Evolutionary conservation across 2,888 invertebrate species (phyloP), one percentile per base, ranked within the genome.

Genomic region (Apotomis capreana): DNA sequence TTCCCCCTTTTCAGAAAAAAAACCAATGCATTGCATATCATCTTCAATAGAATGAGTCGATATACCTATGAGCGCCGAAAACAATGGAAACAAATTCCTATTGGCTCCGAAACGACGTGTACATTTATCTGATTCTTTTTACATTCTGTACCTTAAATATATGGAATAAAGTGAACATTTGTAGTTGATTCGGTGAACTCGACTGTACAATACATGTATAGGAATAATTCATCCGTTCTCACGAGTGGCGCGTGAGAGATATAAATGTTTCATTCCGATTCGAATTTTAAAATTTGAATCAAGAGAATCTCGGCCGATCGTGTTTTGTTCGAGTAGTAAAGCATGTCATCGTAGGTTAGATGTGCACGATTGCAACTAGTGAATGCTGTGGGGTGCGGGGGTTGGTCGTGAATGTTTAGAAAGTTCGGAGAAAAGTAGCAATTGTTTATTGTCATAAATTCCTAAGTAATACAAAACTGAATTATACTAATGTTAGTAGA

Each of bases 201-300:
- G n/a, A 65, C 57, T 65, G 46, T 57, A 65, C 63, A 44, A 57
- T 57, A 65, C 63, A 44, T 59, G 62, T 59, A 59, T 51, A 44
- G 37, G 68, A 68, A 72, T 72, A 72, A 72, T 72, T 68, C 72
- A 72, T 68, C 37, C 58, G 52, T 63, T 62, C 72, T 72, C 72
- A 68, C 71, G 68, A 72, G 67, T 62, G 15, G 68, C 62, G 63
- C 71, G 68, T 63, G 68, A 68, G 72, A 52, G 62, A 72, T 63
- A 72, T 72, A 68, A 68, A 72, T 63, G 63, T 68, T 68, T 72
- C 44, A 72, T 72, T 44, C 63, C 44, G 71, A 68, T 72, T 59
- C 72, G 58, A 72, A 68, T 68, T 72, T 72, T 68, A 68, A 72
- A 68, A 72, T 72, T 68, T 72, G 62, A 68, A 72, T 59, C 63